Evolutionary conservation across 2,113 vertebrate species (phyloP).

Genomic region (Burhinus bistriatus): DNA sequence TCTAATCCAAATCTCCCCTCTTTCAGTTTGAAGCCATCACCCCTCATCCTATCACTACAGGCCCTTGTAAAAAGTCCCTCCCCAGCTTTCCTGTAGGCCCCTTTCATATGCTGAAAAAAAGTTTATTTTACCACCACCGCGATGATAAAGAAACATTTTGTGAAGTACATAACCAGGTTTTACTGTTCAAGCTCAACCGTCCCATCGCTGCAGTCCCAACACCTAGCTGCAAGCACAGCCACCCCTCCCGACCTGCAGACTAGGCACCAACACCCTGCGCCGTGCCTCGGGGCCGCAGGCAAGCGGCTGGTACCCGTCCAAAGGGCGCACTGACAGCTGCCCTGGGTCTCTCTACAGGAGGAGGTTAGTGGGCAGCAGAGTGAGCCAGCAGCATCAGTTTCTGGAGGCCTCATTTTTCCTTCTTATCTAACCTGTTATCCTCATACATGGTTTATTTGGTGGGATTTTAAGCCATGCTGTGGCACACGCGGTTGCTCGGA

Average conservation of each 20-base stretch:
- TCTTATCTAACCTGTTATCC: background rate
- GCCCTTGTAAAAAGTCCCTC: too few species aligned
- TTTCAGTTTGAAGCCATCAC: too few species aligned
- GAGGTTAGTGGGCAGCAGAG: background rate
- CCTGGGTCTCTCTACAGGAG: fast-evolving
- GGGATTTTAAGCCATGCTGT: background rate
- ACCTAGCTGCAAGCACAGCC: background rate
- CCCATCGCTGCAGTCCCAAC: background rate
- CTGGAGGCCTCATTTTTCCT: background rate
- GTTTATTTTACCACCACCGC: background rate
- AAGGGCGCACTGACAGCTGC: fast-evolving
- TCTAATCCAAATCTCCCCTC: too few species aligned
- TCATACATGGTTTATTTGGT: fast-evolving
- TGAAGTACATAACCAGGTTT: background rate
- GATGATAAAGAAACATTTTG: background rate
- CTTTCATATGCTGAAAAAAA: background rate
- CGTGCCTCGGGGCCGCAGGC: fast-evolving
- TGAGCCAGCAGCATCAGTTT: background rate
- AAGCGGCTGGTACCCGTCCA: background rate
- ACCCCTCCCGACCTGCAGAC: background rate
- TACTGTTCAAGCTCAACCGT: too few species aligned
- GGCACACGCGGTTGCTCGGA: background rate
- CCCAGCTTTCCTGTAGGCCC: too few species aligned
- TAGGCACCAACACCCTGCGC: fast-evolving
- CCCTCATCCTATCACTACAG: too few species aligned